These are phyloP conservation scores for Andrena hattorfiana DNA, from an alignment of 2,888 invertebrate species.

Conservation along the genomic window DNA sequence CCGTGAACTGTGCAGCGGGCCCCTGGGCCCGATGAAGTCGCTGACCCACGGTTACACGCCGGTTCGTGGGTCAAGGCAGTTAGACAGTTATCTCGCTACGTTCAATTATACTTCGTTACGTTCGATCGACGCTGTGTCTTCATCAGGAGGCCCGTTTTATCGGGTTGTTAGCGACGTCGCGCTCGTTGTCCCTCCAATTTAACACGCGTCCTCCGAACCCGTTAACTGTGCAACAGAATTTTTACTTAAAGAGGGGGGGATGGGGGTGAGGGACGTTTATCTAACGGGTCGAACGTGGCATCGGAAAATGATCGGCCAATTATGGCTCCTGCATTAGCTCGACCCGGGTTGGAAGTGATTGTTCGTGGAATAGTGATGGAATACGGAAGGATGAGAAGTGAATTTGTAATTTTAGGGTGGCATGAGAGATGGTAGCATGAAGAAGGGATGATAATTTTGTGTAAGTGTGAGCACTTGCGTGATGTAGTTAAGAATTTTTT, in stretches of 20 bases:
- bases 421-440: background rate
- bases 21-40: conserved; percentile 62
- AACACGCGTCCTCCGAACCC: conserved; percentile 24
- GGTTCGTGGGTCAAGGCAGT: conserved; percentile 62
- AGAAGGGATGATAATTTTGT: background rate
- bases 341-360: background rate
- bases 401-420: background rate
- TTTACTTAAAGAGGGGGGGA: conserved; percentile 6
- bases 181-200: conserved; percentile 50
- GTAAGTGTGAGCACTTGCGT: too few relatives aligned
- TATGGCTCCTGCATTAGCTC: background rate
- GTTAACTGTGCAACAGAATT: conserved; percentile 36
- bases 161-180: conserved; percentile 65
- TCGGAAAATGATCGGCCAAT: conserved; percentile 14
- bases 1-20: conserved; percentile 46
- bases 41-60: conserved; percentile 57
- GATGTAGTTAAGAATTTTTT: too few relatives aligned
- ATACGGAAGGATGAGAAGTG: conserved; percentile 7
- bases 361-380: background rate
- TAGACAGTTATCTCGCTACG: conserved; percentile 69
- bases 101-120: conserved; percentile 73
- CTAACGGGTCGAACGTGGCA: conserved; percentile 12
- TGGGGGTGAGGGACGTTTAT: conserved; percentile 20
- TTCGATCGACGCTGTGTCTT: conserved; percentile 65
- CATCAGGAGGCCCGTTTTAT: conserved; percentile 58